phyloP scores from a whole-genome alignment of 2,888 invertebrate species.

The Scaeva pyrastri region DNA sequence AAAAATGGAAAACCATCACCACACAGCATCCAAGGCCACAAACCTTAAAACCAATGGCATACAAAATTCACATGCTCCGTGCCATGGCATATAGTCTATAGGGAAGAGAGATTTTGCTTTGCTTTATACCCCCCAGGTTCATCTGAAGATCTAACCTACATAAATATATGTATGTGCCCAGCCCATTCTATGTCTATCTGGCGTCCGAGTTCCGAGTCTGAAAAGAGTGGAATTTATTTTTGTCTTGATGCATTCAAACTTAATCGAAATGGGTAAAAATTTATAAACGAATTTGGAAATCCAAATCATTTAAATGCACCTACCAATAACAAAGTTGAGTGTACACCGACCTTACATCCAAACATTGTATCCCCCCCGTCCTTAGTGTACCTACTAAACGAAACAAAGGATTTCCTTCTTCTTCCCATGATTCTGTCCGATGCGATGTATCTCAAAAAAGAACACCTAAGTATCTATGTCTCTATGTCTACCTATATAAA shows the following conservation, averaged over 20 bases:
- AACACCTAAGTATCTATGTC: too few relatives aligned
- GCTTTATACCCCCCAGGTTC: neutral
- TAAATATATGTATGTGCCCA: too few relatives aligned
- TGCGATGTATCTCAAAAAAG: constrained; percentile 1
- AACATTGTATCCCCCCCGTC: neutral
- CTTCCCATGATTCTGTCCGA: neutral
- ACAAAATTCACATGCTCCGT: neutral
- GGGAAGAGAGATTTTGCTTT: too few relatives aligned
- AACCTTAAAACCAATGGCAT: neutral
- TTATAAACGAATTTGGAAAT: too few relatives aligned
- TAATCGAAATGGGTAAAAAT: neutral
- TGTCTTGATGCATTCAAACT: neutral
- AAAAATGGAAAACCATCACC: too few relatives aligned
- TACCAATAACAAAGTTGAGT: neutral
- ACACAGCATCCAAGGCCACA: neutral
- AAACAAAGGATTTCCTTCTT: neutral
- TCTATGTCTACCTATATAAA: too few relatives aligned
- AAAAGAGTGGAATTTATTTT: neutral
- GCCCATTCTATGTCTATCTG: neutral
- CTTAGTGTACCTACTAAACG: too few relatives aligned
- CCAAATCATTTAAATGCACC: neutral
- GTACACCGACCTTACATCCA: neutral
- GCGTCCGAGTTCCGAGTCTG: too few relatives aligned
- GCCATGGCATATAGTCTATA: neutral
- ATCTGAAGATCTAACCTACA: too few relatives aligned